These are phyloP conservation scores for Poliocrania exsul DNA, from an alignment of 2,797 vertebrate species.

Conservation along the genomic window DNA sequence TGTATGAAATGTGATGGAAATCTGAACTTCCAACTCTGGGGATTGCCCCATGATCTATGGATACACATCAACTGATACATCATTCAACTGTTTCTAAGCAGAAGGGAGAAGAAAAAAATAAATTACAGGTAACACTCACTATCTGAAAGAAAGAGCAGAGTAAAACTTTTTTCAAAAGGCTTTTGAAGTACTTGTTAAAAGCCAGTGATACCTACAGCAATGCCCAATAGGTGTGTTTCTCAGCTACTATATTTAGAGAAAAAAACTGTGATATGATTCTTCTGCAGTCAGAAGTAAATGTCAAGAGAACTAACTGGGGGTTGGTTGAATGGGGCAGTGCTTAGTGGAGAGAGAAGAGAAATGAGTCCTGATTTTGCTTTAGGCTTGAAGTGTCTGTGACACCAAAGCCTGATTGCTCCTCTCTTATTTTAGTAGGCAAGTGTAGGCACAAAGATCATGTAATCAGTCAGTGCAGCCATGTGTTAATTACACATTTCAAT, in stretches of 20 bases:
- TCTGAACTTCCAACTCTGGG: neutral
- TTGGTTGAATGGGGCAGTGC: neutral
- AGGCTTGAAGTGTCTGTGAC: neutral
- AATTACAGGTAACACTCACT: neutral
- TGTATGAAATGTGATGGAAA: neutral
- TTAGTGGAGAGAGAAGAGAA: neutral
- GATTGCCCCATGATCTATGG: neutral
- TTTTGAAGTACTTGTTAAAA: neutral
- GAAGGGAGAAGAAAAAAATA: neutral
- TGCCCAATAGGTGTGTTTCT: neutral
- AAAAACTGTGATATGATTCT: neutral
- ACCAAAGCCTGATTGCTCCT: neutral
- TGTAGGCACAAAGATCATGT: neutral
- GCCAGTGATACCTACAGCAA: neutral
- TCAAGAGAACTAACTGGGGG: neutral
- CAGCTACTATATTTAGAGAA: neutral
- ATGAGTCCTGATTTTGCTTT: neutral
- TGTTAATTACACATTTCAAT: neutral
- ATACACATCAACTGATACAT: fast-evolving
- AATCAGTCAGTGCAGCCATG: neutral
- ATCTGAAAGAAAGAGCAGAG: neutral
- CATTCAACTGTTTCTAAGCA: neutral
- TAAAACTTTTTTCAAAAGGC: neutral
- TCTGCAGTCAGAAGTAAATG: neutral
- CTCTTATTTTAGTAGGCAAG: neutral